Percentiles rank a stretch among this genome's conserved stretches.
Evolutionary conservation across 2,797 vertebrate species (phyloP).

Genomic region (Phoeniculus purpureus): DNA sequence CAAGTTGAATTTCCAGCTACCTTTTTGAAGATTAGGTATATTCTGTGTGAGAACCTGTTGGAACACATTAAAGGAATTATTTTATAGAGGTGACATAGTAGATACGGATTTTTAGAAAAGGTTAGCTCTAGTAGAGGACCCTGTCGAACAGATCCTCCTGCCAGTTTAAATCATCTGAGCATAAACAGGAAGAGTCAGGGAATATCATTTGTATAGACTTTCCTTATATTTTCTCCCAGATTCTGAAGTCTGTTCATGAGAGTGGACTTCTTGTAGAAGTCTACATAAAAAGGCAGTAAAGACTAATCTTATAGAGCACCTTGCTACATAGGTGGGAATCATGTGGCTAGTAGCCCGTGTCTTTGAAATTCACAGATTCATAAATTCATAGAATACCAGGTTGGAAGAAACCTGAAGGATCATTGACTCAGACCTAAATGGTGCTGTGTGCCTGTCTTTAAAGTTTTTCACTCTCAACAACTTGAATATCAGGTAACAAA

Average conservation of each 20-base stretch:
- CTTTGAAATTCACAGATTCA: not conserved
- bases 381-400: too few species aligned
- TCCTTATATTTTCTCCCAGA: not conserved
- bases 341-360: not conserved
- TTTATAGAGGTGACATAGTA: not conserved
- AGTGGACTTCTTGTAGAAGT: not conserved
- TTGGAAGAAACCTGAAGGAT: too few species aligned
- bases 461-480: not conserved
- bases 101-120: not conserved
- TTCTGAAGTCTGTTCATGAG: not conserved
- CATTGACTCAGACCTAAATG: not conserved
- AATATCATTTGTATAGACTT: not conserved
- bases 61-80: not conserved
- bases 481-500: not conserved
- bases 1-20: not conserved
- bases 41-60: not conserved
- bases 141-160: not conserved
- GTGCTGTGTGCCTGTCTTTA: not conserved
- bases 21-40: not conserved
- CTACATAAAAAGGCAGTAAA: not conserved
- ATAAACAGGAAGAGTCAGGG: not conserved
- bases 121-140: not conserved
- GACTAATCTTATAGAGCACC: not conserved
- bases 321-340: not conserved
- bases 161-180: not conserved